A percentile compares a stretch with the other conserved stretches of the same genome.
Evolutionary conservation across 1,140 invertebrate genomes (phyloP).

Genomic region (Bombus polaris): DNA sequence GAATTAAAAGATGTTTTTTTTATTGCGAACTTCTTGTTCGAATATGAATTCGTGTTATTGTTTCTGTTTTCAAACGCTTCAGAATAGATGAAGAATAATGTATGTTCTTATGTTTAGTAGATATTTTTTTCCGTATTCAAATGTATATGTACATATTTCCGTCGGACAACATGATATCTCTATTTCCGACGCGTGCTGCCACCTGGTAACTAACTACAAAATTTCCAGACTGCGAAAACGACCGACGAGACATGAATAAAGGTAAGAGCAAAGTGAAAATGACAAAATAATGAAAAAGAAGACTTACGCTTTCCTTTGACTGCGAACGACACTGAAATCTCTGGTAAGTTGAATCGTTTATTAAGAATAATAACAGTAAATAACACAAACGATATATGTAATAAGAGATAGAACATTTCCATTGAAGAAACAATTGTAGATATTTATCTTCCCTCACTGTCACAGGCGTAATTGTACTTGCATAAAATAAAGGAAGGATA

Average conservation of each 20-base stretch:
- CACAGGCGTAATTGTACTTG: neutral
- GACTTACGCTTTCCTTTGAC: slow-evolving; percentile 69
- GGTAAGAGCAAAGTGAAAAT: neutral
- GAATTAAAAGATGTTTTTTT: neutral
- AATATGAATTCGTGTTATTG: too few relatives aligned
- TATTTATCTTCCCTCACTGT: neutral
- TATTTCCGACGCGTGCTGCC: slow-evolving; percentile 6
- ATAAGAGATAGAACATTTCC: neutral
- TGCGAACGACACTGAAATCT: slow-evolving; percentile 53
- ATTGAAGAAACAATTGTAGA: neutral
- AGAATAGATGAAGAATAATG: too few relatives aligned
- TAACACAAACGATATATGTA: neutral
- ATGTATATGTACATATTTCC: too few relatives aligned
- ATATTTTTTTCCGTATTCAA: too few relatives aligned
- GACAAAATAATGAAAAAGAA: neutral
- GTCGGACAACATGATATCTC: neutral
- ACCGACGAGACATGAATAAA: too few relatives aligned
- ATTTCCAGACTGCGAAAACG: neutral
- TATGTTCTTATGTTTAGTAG: too few relatives aligned
- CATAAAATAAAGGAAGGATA: slow-evolving; percentile 70
- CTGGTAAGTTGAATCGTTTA: slow-evolving; percentile 38
- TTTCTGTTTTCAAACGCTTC: too few relatives aligned
- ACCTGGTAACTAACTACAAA: neutral
- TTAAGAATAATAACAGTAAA: slow-evolving; percentile 61
- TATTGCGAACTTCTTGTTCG: neutral